These are phyloP conservation scores for Ceyx erithaca DNA, from an alignment of 2,797 vertebrate genomes.

Conservation along the genomic window DNA sequence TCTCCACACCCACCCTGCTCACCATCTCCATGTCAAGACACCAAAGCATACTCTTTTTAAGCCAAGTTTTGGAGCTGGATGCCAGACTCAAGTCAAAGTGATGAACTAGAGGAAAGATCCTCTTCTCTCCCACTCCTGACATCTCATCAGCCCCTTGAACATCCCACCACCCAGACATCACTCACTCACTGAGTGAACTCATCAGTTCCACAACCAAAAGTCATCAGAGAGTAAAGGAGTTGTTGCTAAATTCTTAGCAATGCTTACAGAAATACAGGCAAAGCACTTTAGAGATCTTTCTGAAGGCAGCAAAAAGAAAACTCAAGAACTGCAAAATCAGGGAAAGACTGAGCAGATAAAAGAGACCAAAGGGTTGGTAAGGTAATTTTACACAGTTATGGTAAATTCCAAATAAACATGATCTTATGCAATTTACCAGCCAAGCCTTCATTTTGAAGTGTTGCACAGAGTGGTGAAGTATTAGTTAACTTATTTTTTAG, in stretches of 20 bases:
- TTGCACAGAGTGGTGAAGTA: not conserved
- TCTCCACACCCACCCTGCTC: not conserved
- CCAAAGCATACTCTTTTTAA: not conserved
- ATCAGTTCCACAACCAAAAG: not conserved
- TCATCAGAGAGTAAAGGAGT: not conserved
- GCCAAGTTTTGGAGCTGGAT: not conserved
- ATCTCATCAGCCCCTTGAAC: not conserved
- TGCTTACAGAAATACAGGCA: not conserved
- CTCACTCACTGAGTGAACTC: not conserved
- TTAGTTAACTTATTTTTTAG: not conserved
- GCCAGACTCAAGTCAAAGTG: not conserved
- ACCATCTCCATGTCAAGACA: not conserved
- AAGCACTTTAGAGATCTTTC: not conserved
- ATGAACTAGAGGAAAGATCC: not conserved
- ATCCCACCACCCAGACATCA: not conserved
- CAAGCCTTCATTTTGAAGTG: not conserved
- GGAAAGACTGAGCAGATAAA: not conserved
- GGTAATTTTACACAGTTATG: not conserved
- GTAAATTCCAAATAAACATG: slow-evolving; percentile 1
- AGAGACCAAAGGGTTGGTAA: not conserved
- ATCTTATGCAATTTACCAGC: not conserved
- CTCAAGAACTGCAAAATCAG: not conserved
- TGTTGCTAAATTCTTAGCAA: not conserved
- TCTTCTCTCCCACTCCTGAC: not conserved
- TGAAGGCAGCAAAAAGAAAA: not conserved